These are phyloP conservation scores for Premnoplex brunnescens DNA, from an alignment of 2,797 vertebrate genomes.

Conservation along the genomic window DNA sequence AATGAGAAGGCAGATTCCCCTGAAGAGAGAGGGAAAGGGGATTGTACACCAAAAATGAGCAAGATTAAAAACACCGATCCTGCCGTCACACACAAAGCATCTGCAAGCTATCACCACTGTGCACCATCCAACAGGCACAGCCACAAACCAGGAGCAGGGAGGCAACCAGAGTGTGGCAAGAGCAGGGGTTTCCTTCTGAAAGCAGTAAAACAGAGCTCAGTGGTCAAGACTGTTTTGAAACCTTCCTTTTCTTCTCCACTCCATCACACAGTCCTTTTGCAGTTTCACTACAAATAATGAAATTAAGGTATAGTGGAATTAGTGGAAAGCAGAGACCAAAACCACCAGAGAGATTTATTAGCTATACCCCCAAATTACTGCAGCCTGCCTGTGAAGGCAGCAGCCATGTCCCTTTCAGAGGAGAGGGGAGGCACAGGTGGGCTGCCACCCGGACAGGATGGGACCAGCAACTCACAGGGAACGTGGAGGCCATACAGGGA, in stretches of 20 bases:
- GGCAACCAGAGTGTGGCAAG: neutral
- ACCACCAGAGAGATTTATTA: neutral
- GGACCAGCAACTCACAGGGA: neutral
- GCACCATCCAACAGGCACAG: neutral
- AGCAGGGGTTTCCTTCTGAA: neutral
- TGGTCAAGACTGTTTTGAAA: neutral
- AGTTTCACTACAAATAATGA: neutral
- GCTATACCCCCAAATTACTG: neutral
- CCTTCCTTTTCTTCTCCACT: neutral
- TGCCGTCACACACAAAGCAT: neutral
- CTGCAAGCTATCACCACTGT: neutral
- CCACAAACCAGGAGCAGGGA: neutral
- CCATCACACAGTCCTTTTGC: neutral
- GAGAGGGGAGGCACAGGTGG: neutral
- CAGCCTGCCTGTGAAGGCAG: rapidly evolving
- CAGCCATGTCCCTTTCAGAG: rapidly evolving
- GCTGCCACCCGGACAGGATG: rapidly evolving
- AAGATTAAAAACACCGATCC: neutral
- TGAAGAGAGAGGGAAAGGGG: neutral
- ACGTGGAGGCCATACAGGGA: neutral
- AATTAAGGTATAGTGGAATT: neutral
- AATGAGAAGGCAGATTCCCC: neutral
- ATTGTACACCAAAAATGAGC: neutral
- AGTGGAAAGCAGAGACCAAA: neutral
- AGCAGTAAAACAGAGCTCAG: neutral